These are phyloP conservation scores for Cuculus canorus DNA, from an alignment of 2,797 vertebrate genomes.

Conservation along the genomic window DNA sequence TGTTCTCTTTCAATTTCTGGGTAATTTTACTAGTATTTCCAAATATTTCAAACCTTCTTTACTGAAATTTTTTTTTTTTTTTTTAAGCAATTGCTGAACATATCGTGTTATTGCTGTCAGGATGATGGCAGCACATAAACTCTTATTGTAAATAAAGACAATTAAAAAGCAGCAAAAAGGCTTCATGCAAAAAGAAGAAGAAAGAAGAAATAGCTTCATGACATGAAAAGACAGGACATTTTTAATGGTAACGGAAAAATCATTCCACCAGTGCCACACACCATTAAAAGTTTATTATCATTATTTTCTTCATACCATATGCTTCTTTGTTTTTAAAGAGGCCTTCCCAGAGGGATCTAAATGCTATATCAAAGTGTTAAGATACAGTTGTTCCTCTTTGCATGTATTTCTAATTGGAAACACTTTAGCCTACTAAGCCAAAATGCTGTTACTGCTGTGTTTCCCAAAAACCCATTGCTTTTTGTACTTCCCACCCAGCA, in stretches of 20 bases:
- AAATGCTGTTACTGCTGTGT: not conserved
- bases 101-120: not conserved
- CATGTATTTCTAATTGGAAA: not conserved
- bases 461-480: not conserved
- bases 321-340: not conserved
- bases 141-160: not conserved
- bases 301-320: not conserved
- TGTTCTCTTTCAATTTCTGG: not conserved
- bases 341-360: not conserved
- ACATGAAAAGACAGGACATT: not conserved
- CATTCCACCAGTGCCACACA: not conserved
- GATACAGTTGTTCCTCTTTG: not conserved
- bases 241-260: not conserved
- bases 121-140: not conserved
- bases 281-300: not conserved
- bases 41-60: not conserved
- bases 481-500: not conserved
- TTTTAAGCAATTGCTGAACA: not conserved
- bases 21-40: not conserved
- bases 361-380: not conserved
- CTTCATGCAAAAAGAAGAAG: not conserved
- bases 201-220: not conserved
- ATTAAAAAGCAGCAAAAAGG: not conserved
- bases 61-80: not conserved
- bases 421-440: not conserved